phyloP scores from a whole-genome alignment of 2,797 vertebrate species.

The Ptychobarbus kaznakovi region DNA sequence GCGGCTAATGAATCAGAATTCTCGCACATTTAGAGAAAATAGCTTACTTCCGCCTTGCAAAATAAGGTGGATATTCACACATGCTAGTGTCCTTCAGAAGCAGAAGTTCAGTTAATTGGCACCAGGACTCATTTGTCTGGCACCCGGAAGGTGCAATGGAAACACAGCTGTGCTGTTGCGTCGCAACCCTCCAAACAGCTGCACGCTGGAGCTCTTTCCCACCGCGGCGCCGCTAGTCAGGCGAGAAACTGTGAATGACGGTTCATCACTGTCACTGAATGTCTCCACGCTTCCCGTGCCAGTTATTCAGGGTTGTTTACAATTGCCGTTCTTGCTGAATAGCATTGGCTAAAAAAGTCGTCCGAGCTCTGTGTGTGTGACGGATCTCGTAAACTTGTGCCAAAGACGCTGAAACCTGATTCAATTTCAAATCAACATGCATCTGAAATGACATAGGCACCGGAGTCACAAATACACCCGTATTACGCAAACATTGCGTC shows the following conservation, averaged over 20 bases:
- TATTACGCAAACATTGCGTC: neutral
- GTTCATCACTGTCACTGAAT: constrained; percentile 27
- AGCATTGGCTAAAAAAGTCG: neutral
- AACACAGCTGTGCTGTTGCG: constrained; percentile 72
- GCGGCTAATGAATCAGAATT: neutral
- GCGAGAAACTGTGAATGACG: constrained; percentile 22
- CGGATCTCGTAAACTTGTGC: neutral
- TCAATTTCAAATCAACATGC: constrained; percentile 1
- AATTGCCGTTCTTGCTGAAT: neutral
- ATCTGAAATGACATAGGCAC: neutral
- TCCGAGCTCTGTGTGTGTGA: neutral
- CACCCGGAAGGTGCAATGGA: constrained; percentile 71
- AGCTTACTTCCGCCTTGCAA: neutral
- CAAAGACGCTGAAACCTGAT: neutral
- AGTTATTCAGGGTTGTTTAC: constrained; percentile 30
- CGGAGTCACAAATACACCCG: neutral
- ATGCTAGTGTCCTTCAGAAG: constrained; percentile 54
- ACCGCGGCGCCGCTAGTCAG: neutral
- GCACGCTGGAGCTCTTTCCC: constrained; percentile 25
- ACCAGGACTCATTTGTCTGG: constrained; percentile 65
- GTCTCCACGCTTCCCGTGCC: constrained; percentile 8
- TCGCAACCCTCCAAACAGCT: constrained; percentile 48
- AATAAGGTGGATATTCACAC: constrained; percentile 16
- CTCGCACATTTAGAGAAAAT: neutral
- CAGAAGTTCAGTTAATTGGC: constrained; percentile 55